Conservation (phyloP, 2,113 vertebrate genomes). For the Anoura caudifer region DNA sequence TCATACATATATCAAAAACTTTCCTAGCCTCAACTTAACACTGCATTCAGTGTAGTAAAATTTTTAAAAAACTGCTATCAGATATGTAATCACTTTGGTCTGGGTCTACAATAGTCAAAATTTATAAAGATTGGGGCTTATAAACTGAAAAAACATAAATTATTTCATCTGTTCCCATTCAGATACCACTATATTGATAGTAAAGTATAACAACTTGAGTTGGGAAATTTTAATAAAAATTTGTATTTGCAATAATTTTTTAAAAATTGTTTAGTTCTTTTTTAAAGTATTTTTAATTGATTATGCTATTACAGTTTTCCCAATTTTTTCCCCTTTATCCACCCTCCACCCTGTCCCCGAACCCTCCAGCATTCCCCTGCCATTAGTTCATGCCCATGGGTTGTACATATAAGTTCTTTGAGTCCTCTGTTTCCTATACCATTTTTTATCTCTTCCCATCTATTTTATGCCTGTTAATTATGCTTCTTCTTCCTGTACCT, state of each 20-base stretch:
- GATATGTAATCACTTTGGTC: neutral
- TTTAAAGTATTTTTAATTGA: too few species aligned
- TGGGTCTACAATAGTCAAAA: slow-evolving; percentile 27
- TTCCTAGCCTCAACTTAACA: neutral
- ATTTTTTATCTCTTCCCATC: too few species aligned
- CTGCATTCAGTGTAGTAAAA: neutral
- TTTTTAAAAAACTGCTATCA: neutral
- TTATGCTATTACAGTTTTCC: too few species aligned
- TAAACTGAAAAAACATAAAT: slow-evolving; percentile 10
- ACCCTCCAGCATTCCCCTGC: too few species aligned
- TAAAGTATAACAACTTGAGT: slow-evolving; percentile 1
- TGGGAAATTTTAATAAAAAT: slow-evolving; percentile 17
- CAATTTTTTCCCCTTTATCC: too few species aligned
- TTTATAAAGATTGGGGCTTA: neutral
- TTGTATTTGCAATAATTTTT: neutral
- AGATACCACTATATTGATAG: neutral
- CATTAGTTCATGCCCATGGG: too few species aligned
- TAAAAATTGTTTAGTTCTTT: too few species aligned
- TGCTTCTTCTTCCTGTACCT: too few species aligned
- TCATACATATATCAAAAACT: neutral
- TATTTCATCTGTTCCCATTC: neutral
- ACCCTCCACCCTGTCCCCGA: too few species aligned
- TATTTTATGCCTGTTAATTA: too few species aligned
- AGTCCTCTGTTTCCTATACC: too few species aligned
- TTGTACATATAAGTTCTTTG: too few species aligned